A percentile compares a stretch with the other conserved stretches of the same genome.
These are phyloP conservation scores for Phodopus roborovskii DNA, from an alignment of 2,113 vertebrate genomes.

Conservation along the genomic window DNA sequence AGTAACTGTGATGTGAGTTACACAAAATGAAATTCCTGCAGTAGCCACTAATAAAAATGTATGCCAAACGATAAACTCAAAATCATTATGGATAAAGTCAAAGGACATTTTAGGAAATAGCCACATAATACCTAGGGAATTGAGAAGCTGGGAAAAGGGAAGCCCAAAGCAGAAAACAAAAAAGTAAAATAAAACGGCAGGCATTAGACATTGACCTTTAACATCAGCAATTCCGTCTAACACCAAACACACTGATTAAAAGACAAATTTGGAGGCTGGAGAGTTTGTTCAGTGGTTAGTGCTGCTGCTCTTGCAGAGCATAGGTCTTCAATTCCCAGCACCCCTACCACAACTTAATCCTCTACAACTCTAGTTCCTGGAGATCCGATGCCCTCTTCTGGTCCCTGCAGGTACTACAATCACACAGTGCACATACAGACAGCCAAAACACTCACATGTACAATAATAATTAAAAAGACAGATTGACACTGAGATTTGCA, in stretches of 20 bases:
- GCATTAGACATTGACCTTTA: no score
- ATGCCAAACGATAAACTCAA: no score
- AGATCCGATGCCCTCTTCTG: neutral
- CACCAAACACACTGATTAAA: neutral
- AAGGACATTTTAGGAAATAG: neutral
- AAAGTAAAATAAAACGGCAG: neutral
- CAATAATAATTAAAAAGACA: neutral
- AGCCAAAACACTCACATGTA: neutral
- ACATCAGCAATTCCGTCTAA: neutral
- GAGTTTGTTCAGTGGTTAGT: neutral
- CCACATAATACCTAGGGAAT: no score
- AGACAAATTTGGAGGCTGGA: neutral
- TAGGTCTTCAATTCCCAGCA: neutral
- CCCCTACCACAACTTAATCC: neutral
- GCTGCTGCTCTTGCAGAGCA: neutral
- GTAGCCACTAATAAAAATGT: neutral
- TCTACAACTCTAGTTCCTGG: neutral
- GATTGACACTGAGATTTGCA: neutral
- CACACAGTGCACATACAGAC: neutral
- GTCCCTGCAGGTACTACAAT: neutral
- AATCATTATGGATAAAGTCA: neutral
- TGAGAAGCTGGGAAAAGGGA: no score
- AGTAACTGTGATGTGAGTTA: neutral
- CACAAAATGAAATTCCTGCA: neutral
- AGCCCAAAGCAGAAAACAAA: neutral